Evolutionary conservation across 2,888 invertebrate genomes (phyloP).

Genomic region (Aplocera efformata): DNA sequence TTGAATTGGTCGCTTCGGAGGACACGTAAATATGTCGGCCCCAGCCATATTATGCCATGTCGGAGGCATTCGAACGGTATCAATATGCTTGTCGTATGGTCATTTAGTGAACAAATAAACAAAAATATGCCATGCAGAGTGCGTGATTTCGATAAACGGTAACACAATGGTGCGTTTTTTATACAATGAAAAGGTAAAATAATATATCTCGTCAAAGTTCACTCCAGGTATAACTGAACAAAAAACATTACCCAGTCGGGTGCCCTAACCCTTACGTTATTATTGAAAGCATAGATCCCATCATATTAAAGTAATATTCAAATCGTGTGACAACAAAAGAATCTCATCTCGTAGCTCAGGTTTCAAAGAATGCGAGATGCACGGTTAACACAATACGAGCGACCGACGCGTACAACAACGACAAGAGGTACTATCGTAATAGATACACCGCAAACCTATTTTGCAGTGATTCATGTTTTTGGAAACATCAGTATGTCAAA

Average conservation of each 20-base stretch:
- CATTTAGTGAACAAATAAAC: too few species aligned
- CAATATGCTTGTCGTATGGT: too few species aligned
- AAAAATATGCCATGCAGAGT: not conserved
- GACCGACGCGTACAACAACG: slow-evolving; percentile 49
- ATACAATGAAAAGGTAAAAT: slow-evolving; percentile 18
- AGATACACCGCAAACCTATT: slow-evolving; percentile 8
- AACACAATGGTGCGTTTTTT: slow-evolving; percentile 6
- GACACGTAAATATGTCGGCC: too few species aligned
- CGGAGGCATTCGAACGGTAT: too few species aligned
- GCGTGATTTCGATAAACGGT: slow-evolving; percentile 2
- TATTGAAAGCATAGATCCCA: slow-evolving; percentile 55
- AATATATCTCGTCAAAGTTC: slow-evolving; percentile 13
- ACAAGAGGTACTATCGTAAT: slow-evolving; percentile 29
- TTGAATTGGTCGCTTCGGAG: too few species aligned
- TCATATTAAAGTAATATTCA: slow-evolving; percentile 73
- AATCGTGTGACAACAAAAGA: slow-evolving; percentile 71
- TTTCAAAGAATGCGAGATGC: slow-evolving; percentile 68
- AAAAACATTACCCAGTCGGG: slow-evolving; percentile 21
- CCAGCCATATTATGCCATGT: too few species aligned
- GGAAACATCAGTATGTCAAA: too few species aligned
- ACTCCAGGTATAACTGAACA: slow-evolving; percentile 21
- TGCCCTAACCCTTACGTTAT: slow-evolving; percentile 32
- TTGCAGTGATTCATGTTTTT: slow-evolving; percentile 6
- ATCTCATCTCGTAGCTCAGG: slow-evolving; percentile 62
- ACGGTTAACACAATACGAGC: slow-evolving; percentile 69